A percentile compares a stretch with the other conserved stretches of the same genome.
Evolutionary conservation across 2,888 invertebrate species (phyloP).

Genomic region (Phengaris alcon): DNA sequence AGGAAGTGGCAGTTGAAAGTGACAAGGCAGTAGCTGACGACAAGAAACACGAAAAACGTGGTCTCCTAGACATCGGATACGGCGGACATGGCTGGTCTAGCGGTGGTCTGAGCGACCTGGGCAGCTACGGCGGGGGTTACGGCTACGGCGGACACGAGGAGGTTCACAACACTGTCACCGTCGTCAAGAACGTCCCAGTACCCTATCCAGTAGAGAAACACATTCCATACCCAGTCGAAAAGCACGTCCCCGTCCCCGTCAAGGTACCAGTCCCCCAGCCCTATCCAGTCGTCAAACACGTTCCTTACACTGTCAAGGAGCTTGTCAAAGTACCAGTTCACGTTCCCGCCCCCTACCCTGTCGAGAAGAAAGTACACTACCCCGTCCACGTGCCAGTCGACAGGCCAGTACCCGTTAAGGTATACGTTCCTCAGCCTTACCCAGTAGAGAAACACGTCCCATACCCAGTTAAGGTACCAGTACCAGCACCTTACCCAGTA

Average conservation of each 20-base stretch:
- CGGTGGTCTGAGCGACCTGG: conserved; percentile 49
- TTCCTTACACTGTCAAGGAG: conserved; percentile 84
- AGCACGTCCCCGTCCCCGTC: conserved; percentile 80
- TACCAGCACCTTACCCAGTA: conserved; percentile 84
- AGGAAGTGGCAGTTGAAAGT: conserved; percentile 78
- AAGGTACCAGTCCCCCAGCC: conserved; percentile 84
- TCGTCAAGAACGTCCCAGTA: conserved; percentile 85
- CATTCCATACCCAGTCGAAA: conserved; percentile 83
- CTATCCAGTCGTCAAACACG: conserved; percentile 83
- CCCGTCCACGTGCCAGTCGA: conserved; percentile 76
- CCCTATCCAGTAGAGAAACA: conserved; percentile 87
- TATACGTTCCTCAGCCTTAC: conserved; percentile 79
- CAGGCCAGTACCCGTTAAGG: conserved; percentile 74
- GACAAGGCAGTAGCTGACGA: conserved; percentile 77
- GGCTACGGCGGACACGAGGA: conserved; percentile 72
- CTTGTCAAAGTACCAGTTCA: conserved; percentile 80
- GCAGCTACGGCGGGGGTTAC: conserved; percentile 53
- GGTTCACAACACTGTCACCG: conserved; percentile 83
- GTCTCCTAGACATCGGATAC: conserved; percentile 79
- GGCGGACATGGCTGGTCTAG: conserved; percentile 57
- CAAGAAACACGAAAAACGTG: conserved; percentile 88
- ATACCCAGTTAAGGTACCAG: conserved; percentile 83
- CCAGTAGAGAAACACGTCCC: conserved; percentile 82
- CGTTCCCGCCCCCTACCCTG: conserved; percentile 85
- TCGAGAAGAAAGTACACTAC: conserved; percentile 80